Evolutionary conservation across 2,113 vertebrate species (phyloP).

Genomic region (Amphiprion ocellaris): DNA sequence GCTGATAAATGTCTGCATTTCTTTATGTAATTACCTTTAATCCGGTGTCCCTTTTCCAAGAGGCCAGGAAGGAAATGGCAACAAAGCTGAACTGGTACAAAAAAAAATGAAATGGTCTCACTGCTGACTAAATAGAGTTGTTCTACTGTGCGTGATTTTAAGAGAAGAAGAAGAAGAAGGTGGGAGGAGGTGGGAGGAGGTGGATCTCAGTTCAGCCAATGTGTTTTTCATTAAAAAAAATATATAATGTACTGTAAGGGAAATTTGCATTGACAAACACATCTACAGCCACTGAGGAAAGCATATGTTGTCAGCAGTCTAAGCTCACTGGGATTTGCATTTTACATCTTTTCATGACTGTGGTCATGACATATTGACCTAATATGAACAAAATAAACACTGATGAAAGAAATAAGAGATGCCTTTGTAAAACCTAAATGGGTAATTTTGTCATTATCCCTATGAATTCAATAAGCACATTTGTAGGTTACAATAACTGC

Average conservation of each 20-base stretch:
- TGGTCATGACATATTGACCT: conserved; percentile 2
- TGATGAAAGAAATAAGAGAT: too few species aligned
- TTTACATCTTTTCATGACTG: conserved; percentile 4
- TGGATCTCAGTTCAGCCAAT: conserved; percentile 63
- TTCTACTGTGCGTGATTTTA: conserved; percentile 48
- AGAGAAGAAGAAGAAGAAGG: conserved; percentile 24
- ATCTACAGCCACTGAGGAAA: conserved; percentile 28
- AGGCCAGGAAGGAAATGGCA: conserved; percentile 68
- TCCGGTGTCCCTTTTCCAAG: conserved; percentile 74
- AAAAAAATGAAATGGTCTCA: conserved; percentile 36
- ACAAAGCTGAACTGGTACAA: conserved; percentile 41
- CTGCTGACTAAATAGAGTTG: conserved; percentile 46
- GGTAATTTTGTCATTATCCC: neutral
- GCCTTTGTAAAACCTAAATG: neutral
- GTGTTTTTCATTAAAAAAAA: conserved; percentile 66
- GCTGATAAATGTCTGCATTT: conserved; percentile 81
- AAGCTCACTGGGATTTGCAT: neutral
- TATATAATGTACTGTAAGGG: conserved; percentile 32
- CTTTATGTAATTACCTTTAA: conserved; percentile 78
- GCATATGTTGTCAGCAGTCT: neutral
- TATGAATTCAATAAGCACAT: neutral
- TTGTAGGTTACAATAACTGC: neutral
- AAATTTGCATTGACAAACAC: conserved; percentile 43
- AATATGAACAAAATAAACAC: neutral
- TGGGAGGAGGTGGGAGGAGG: conserved; percentile 27